Percentiles rank a stretch among this genome's conserved stretches.
Evolutionary conservation across 2,797 vertebrate species (phyloP).

Genomic region (Crenuchus spilurus): DNA sequence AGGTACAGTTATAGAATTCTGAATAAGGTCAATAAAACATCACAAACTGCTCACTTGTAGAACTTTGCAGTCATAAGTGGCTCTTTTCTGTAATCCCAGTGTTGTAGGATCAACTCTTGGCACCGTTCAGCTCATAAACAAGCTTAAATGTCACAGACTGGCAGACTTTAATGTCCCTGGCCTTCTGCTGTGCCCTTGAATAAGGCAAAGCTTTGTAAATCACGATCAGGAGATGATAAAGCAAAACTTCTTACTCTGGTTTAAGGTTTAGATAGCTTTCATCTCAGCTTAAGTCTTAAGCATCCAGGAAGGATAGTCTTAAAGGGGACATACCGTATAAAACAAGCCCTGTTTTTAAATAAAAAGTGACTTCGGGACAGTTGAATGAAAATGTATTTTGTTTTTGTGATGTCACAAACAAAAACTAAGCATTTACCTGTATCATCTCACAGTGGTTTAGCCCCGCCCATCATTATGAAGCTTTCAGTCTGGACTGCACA

Average conservation of each 20-base stretch:
- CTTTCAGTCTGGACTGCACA: no score
- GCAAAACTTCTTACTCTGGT: not conserved
- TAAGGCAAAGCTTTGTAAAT: not conserved
- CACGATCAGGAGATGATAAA: not conserved
- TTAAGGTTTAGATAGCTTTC: not conserved
- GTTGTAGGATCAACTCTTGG: not conserved
- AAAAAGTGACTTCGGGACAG: no score
- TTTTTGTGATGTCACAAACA: no score
- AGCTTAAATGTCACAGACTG: not conserved
- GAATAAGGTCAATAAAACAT: not conserved
- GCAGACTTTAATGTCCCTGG: not conserved
- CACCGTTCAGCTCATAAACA: not conserved
- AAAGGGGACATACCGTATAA: no score
- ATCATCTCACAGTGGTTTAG: no score
- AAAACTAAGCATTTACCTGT: no score
- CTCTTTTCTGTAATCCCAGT: not conserved
- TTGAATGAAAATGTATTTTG: no score
- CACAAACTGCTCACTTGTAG: not conserved
- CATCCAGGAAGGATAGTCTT: no score
- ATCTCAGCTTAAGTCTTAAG: not conserved
- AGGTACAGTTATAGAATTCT: not conserved
- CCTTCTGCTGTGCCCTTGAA: constrained; percentile 1
- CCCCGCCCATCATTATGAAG: no score
- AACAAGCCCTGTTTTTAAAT: no score
- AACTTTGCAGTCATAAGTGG: not conserved